Base-by-base conservation (phyloP, 1,140 invertebrate genomes). In the Drosophila pruinosa region DNA sequence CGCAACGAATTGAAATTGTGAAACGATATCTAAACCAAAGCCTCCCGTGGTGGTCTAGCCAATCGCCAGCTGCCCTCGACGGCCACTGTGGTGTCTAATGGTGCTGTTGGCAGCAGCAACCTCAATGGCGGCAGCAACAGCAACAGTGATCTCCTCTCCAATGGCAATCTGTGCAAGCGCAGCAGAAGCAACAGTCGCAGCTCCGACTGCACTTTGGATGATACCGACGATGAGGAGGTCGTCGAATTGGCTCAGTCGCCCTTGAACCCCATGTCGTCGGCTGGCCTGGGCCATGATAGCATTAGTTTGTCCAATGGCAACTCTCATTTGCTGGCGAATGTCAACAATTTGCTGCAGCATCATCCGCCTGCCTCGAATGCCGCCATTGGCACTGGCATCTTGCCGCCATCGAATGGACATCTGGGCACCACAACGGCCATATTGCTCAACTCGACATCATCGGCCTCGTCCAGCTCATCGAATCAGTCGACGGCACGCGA, bases 11-110 rank as follows among this genome's bases (percentile, higher is more conserved):
- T n/a, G n/a, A 36, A 68, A 61, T 64, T 54, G n/a, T n/a, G 41
- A 54, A 78, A 48, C 63, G 69, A 54, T 50, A 68, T 65, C 65
- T 75, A 86, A 89, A 86, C 74, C 59, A 89, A 88, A 95, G 93
- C 76, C 92, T 91, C 90, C 74, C 89, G 95, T 80, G 95, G 95
- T 59, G 93, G 93, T 72, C 82, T 94, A 61, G 93, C 95, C 28
- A 93, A 93, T 83, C 90, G 93, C 56, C 92, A 93, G 77, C 73
- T 93, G 68, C 92, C 93, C 38, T 91, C 91, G 43, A 75, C 72
- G 4, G 92, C 63, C 67, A 70, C 62, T 57, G 58, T 24, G 58
- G 48, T 24, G 38, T 39, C 48, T 36, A 75, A 45, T 19, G 65
- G n/a, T n/a, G n/a, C n/a, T n/a, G n/a, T n/a, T n/a, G n/a, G 76